Evolutionary conservation across 2,113 vertebrate genomes (phyloP), one percentile per base, ranked within the genome.

Genomic region (Rhea pennata): DNA sequence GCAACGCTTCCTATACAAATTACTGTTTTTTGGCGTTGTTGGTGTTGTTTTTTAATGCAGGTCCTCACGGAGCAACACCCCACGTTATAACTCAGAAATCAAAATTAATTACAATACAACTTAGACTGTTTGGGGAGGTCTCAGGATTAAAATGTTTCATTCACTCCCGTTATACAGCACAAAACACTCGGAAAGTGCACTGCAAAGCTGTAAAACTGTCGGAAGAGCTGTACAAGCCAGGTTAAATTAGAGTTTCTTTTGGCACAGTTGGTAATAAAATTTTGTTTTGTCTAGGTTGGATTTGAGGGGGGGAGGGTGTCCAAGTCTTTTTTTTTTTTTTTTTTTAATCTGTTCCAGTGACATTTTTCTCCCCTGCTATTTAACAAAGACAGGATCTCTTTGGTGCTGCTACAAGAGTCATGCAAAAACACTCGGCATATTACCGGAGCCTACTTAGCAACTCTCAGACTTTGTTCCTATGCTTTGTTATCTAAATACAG

Each of bases 1-100:
- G 31, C 92, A 97, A 95, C 95, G 96, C 93, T 96, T 97, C 95
- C 97, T 96, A 93, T 96, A 96, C 96, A 98, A 97, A 97, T 96
- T 91, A 90, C 71, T 95, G 92, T 24, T 8, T 2, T 27, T 14
- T 3, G 3, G 15, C 4, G 1, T 14, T 5, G 16, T 10, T 29
- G 23, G 8, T 94, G 96, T 83, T 75, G 71, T 95, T 95, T 93
- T 82, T 81, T 96, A 96, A 90, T 66, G 80, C 82, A 84, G 92
- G 94, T 96, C 87, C 66, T 97, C 48, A 89, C 90, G 92, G 80
- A 95, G 90, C 88, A 97, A 95, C 95, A 89, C 71, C 94, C 84
- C 59, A 82, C 94, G 75, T 95, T 92, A 92, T 90, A 96, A 88
- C 95, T 92, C 90, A 53, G 65, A 91, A 96, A 90, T 88, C 61